Evolutionary conservation across 1,140 invertebrate species (phyloP).

Genomic region (Oryzaephilus surinamensis): DNA sequence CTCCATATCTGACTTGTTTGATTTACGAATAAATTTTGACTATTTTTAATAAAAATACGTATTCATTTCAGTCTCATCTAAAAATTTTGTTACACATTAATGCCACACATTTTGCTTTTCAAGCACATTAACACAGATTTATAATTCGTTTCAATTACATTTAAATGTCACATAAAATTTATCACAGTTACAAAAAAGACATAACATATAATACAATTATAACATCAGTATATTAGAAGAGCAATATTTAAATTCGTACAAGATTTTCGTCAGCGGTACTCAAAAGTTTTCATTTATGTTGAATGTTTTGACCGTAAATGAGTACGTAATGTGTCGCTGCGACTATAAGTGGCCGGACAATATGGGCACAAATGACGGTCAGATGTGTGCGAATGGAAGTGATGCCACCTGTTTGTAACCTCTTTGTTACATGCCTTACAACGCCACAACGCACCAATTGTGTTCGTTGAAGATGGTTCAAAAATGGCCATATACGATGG

Average conservation of each 20-base stretch:
- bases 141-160: too few relatives aligned
- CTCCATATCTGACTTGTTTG: too few relatives aligned
- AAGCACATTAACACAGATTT: too few relatives aligned
- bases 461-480: slow-evolving; percentile 52
- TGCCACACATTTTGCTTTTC: too few relatives aligned
- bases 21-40: too few relatives aligned
- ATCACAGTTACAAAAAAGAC: too few relatives aligned
- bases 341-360: slow-evolving; percentile 73
- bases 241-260: background rate
- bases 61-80: too few relatives aligned
- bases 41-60: too few relatives aligned
- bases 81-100: too few relatives aligned
- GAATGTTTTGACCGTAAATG: slow-evolving; percentile 65
- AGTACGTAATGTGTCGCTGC: slow-evolving; percentile 68
- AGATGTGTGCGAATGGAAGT: slow-evolving; percentile 71
- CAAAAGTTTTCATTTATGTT: slow-evolving; percentile 35
- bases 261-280: background rate
- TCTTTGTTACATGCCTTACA: slow-evolving; percentile 74
- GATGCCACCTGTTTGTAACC: slow-evolving; percentile 78
- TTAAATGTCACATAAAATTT: background rate
- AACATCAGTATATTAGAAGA: background rate
- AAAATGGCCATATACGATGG: too few relatives aligned
- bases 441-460: slow-evolving; percentile 57
- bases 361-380: slow-evolving; percentile 70
- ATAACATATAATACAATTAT: background rate